phyloP scores from a whole-genome alignment of 2,888 invertebrate species.

The Psylliodes chrysocephalus region DNA sequence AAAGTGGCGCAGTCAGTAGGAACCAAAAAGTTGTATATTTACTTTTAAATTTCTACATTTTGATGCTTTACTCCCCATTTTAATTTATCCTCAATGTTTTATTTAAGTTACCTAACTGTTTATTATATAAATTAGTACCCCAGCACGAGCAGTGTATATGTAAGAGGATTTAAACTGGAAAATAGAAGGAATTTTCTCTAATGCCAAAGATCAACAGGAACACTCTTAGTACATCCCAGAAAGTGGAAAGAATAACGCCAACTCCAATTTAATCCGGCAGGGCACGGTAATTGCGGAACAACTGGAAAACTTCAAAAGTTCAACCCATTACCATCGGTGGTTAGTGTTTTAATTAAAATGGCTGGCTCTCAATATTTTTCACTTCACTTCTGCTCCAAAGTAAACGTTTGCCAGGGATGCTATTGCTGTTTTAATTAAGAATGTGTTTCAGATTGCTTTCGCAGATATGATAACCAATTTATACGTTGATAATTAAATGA shows the following conservation, averaged over 20 bases:
- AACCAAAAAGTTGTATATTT: too few relatives aligned
- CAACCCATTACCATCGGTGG: constrained; percentile 39
- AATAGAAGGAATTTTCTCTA: constrained; percentile 20
- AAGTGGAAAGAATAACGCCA: constrained; percentile 35
- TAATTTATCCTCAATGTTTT: neutral
- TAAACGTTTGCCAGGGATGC: constrained; percentile 46
- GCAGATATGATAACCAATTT: too few relatives aligned
- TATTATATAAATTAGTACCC: neutral
- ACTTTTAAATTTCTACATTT: too few relatives aligned
- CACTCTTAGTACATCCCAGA: constrained; percentile 23
- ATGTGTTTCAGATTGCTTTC: neutral
- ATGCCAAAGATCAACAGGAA: constrained; percentile 30
- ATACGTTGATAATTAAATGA: too few relatives aligned
- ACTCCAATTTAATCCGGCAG: constrained; percentile 30
- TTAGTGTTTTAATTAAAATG: constrained; percentile 61
- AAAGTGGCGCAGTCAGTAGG: too few relatives aligned
- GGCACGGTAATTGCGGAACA: constrained; percentile 34
- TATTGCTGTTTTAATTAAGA: constrained; percentile 4
- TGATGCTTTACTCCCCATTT: neutral
- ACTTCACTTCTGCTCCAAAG: constrained; percentile 62
- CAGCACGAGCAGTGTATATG: neutral
- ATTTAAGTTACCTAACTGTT: neutral
- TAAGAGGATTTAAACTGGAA: neutral
- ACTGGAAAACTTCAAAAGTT: constrained; percentile 40
- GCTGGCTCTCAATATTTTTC: constrained; percentile 62